These are phyloP conservation scores for Troides oblongomaculatus DNA, from an alignment of 2,888 invertebrate species.

Conservation along the genomic window DNA sequence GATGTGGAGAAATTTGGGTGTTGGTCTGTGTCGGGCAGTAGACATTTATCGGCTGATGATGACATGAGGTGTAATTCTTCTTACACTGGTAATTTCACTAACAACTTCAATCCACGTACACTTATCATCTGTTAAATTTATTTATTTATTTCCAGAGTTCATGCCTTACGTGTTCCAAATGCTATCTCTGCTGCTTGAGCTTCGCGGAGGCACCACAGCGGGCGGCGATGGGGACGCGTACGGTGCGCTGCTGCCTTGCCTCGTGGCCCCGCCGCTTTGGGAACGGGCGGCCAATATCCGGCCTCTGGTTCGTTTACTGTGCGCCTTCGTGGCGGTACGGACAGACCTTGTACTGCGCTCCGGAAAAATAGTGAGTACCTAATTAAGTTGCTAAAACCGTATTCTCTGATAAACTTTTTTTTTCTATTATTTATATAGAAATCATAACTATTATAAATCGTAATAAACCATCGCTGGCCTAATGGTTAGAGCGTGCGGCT, in stretches of 20 bases:
- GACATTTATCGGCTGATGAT: too few relatives aligned
- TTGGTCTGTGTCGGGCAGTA: too few relatives aligned
- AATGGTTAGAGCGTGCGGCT: too few relatives aligned
- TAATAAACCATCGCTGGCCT: too few relatives aligned
- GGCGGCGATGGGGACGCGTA: constrained; percentile 87
- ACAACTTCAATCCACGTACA: too few relatives aligned
- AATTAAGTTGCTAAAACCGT: not conserved
- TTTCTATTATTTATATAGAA: too few relatives aligned
- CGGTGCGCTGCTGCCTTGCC: constrained; percentile 92
- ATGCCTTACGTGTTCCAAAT: constrained; percentile 99
- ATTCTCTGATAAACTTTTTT: too few relatives aligned
- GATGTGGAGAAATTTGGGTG: too few relatives aligned
- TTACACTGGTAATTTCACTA: too few relatives aligned
- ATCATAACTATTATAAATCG: too few relatives aligned
- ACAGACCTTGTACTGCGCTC: constrained; percentile 63
- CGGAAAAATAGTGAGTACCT: constrained; percentile 84
- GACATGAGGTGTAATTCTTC: too few relatives aligned
- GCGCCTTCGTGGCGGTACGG: constrained; percentile 86
- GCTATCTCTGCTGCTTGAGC: constrained; percentile 92
- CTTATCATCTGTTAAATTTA: too few relatives aligned
- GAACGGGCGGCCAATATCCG: constrained; percentile 96
- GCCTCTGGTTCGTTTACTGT: constrained; percentile 94
- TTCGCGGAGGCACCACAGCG: constrained; percentile 70
- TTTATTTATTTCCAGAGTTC: constrained; percentile 84
- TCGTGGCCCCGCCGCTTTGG: constrained; percentile 95